These are phyloP conservation scores for Drymonia ruficornis DNA, from an alignment of 2,888 invertebrate genomes.

Conservation along the genomic window DNA sequence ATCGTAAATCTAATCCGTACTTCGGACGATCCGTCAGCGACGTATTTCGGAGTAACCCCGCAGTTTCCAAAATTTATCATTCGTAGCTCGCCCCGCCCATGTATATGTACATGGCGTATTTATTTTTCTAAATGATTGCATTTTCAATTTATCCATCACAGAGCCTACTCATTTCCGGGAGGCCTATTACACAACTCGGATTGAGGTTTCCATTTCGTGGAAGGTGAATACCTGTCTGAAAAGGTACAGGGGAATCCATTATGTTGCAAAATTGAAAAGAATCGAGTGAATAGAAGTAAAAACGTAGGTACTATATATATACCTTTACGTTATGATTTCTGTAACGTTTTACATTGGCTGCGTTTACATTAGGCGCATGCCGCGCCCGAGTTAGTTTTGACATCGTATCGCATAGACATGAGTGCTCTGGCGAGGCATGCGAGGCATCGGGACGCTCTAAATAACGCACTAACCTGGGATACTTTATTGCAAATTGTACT, in stretches of 20 bases:
- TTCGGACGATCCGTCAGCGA: too few relatives aligned
- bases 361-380: too few relatives aligned
- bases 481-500: not conserved
- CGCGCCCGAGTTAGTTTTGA: too few relatives aligned
- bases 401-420: too few relatives aligned
- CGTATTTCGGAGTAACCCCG: too few relatives aligned
- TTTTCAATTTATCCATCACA: not conserved
- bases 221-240: not conserved
- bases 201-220: not conserved
- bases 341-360: not conserved
- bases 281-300: conserved; percentile 3
- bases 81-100: too few relatives aligned
- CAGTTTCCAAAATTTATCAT: too few relatives aligned
- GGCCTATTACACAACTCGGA: not conserved
- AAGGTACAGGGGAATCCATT: not conserved
- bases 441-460: too few relatives aligned
- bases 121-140: not conserved
- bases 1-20: too few relatives aligned
- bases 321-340: not conserved
- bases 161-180: not conserved
- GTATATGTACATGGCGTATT: too few relatives aligned
- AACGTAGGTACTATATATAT: not conserved
- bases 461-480: not conserved
- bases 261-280: conserved; percentile 6
- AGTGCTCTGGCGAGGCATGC: too few relatives aligned